Evolutionary conservation across 2,797 vertebrate species (phyloP).

Genomic region (Malacoctenus gilli): DNA sequence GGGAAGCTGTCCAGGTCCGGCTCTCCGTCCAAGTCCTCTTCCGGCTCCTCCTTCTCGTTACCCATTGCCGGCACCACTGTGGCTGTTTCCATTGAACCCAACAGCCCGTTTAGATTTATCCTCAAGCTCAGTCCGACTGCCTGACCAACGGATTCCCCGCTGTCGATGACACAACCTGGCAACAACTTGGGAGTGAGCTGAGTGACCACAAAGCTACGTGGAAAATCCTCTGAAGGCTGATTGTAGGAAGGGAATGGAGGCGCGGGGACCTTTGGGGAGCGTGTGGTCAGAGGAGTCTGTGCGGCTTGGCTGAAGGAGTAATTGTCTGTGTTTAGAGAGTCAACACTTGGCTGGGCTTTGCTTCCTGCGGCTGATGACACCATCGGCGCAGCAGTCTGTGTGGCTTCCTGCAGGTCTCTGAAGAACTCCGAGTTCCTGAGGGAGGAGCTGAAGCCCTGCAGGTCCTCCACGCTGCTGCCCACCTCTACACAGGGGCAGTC

Average conservation of each 20-base stretch:
- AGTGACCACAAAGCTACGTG: conserved; percentile 51
- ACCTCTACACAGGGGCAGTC: conserved; percentile 68
- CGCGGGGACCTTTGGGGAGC: conserved; percentile 2
- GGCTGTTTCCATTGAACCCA: conserved; percentile 54
- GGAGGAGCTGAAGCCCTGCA: conserved; percentile 79
- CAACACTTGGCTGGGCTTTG: not conserved
- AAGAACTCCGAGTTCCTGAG: conserved; percentile 87
- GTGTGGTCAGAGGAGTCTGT: conserved; percentile 11
- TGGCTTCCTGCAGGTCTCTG: conserved; percentile 81
- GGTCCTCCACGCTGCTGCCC: conserved; percentile 84
- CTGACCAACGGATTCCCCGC: conserved; percentile 18
- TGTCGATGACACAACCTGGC: conserved; percentile 41
- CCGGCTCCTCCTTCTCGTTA: not conserved
- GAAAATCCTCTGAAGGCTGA: conserved; percentile 30
- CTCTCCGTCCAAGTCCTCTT: conserved; percentile 54
- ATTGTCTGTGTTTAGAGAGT: conserved; percentile 20
- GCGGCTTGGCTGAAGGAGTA: not conserved
- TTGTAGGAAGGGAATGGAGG: not conserved
- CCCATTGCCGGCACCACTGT: conserved; percentile 22
- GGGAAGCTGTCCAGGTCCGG: conserved; percentile 78
- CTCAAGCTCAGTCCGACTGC: conserved; percentile 50
- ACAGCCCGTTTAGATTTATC: conserved; percentile 30
- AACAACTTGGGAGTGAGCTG: conserved; percentile 45
- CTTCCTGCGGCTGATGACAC: conserved; percentile 10
- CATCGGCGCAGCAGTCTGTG: conserved; percentile 16